Base-by-base conservation (phyloP, 2,888 invertebrate genomes). In the Teleiodes luculella region DNA sequence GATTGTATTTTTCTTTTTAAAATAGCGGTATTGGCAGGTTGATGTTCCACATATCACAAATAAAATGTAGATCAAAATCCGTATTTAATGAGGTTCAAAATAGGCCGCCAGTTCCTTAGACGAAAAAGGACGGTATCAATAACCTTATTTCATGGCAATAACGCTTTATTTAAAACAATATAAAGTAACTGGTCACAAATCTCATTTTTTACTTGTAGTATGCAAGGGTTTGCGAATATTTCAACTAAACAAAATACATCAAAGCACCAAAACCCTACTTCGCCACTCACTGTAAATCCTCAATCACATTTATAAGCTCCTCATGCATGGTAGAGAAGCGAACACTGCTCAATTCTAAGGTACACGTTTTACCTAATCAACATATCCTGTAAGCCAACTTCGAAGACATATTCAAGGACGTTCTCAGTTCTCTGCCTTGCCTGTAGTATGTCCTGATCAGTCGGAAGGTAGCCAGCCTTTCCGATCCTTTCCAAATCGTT, bases 391-490 rank as follows among this genome's bases (percentile, higher is more conserved):
- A 31, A 28, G 16, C 37, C 49, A 16, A 31, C 24, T 16, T 98
- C 98, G 91, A 98, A 98, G 72, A 98, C 98, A 92, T 98, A 98
- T 91, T 98, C 98, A 86, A 98, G 95, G 90, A 98, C 98, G 84
- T 98, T 98, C 66, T 97, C 98, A 62, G 98, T 98, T 60, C 98
- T 97, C 76, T 96, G 97, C 91, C 98, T 94, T 86, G 97, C 97
- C 85, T 98, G 93, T 73, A 98, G 93, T 91, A 98, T 98, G 90
- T 98, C 98, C 92, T 98, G 98, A 88, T 97, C 96, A 65, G 96
- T 95, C 64, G 98, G 98, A 81, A 98, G 92, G 90, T 95, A 98
- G 83, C 96, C 96, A 57, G 93, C 87, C 68, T 91, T 91, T 86
- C 95, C 94, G 85, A 98, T 96, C 90, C 98, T 93, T 74, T 94